Base-by-base conservation (phyloP, 2,888 invertebrate species). In the Ophonus ardosiacus region DNA sequence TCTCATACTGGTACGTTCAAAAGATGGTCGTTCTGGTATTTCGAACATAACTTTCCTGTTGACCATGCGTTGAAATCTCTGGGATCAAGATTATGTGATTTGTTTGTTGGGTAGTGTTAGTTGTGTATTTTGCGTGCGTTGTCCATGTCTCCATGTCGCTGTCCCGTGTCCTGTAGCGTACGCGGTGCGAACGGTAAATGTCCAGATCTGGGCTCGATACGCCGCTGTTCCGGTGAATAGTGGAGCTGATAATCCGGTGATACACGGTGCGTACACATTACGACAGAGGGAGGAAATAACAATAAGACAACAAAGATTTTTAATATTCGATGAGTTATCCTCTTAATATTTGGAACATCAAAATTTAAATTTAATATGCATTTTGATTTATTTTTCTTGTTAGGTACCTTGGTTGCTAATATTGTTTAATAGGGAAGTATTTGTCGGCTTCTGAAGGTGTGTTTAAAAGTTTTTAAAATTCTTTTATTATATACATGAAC, bases 191-290 rank as follows among this genome's bases (percentile, higher is more conserved):
- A 51, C 76, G 76, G 56, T 56, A 56, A 18, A 76, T 51, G 76
- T 68, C 68, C 68, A 51, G 76, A 76, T 76, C 76, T 51, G 76
- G 51, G 31, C 51, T 0, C 31, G 31, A 31, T 65, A 65, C 10
- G 10, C 65, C 65, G 65, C 31, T 51, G 74, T 74, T 76, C 51
- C 76, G 76, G 76, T 76, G 76, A 76, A 76, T 76, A 76, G 76
- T 76, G 76, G 76, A 24, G 76, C 15, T 18, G 76, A 76, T 76
- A 56, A 76, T 76, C 76, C 76, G 76, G 38, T 1, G 68, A 51
- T 51, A 51, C 43, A 51, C 43, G 13, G 10, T 6, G 43, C 43
- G 13, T 51, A 13, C 43, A 13, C 8, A 8, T 51, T 13, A 13
- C 43, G 43, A 8, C 13, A 51, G 43, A 8, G 13, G 10, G 13